A percentile compares a stretch with the other conserved stretches of the same genome.
phyloP scores from a whole-genome alignment of 2,113 vertebrate species.

The Nerophis lumbriciformis region DNA sequence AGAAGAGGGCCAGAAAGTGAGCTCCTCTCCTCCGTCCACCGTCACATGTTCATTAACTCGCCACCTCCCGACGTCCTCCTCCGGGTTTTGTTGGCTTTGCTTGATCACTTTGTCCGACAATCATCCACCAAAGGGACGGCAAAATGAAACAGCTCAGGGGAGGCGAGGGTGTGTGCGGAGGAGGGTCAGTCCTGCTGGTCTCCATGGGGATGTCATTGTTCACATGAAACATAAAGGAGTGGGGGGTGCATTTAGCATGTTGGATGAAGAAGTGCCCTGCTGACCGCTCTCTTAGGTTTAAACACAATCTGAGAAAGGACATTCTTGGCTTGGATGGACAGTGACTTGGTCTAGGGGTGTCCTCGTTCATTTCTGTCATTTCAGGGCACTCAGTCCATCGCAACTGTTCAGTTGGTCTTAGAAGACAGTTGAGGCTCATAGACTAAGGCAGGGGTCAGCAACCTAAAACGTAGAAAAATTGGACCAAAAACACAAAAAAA shows the following conservation, averaged over 20 bases:
- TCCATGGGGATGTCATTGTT: constrained; percentile 52
- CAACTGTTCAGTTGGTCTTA: too few relatives aligned
- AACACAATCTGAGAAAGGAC: not conserved
- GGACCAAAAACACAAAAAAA: too few relatives aligned
- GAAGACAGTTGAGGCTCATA: too few relatives aligned
- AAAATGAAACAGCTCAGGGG: constrained; percentile 22
- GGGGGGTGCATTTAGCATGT: constrained; percentile 8
- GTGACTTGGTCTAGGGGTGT: too few relatives aligned
- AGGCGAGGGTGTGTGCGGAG: constrained; percentile 18
- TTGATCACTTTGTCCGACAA: constrained; percentile 40
- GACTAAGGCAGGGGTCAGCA: too few relatives aligned
- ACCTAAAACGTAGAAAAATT: too few relatives aligned
- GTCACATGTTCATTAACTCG: constrained; percentile 64
- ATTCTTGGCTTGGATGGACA: not conserved
- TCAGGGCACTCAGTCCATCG: too few relatives aligned
- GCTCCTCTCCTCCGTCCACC: constrained; percentile 34
- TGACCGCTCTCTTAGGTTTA: not conserved
- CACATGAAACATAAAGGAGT: constrained; percentile 25
- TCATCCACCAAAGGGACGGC: constrained; percentile 40
- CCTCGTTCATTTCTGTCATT: too few relatives aligned
- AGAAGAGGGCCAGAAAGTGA: not conserved
- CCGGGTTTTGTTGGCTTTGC: constrained; percentile 29
- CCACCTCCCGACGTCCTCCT: constrained; percentile 15
- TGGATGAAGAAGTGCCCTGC: constrained; percentile 13
- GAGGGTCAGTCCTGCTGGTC: constrained; percentile 33